Percentiles rank a stretch among this genome's conserved stretches.
These are phyloP conservation scores for Cyclopterus lumpus DNA, from an alignment of 2,797 vertebrate genomes.

Conservation along the genomic window DNA sequence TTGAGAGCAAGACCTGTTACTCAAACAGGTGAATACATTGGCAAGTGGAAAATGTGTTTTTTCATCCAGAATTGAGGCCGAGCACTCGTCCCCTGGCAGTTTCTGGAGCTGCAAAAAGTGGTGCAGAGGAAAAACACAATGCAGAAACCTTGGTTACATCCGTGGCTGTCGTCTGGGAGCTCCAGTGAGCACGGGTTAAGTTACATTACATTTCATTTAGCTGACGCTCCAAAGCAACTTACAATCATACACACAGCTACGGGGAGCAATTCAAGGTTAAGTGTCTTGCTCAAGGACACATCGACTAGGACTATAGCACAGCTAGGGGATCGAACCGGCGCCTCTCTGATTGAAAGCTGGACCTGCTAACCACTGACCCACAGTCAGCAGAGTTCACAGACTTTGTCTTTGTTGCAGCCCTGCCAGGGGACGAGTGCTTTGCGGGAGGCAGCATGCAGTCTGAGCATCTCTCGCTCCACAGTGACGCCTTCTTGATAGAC, in stretches of 20 bases:
- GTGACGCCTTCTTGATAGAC: not conserved
- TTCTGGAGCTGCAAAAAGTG: not conserved
- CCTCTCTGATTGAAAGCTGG: no score
- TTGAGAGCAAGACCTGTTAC: constrained; percentile 2
- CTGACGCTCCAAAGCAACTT: no score
- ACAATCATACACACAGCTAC: no score
- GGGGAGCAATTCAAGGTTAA: no score
- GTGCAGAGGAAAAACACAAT: constrained; percentile 11
- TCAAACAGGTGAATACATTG: not conserved
- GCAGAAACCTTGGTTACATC: constrained; percentile 14
- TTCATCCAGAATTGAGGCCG: not conserved
- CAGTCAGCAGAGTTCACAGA: constrained; percentile 28
- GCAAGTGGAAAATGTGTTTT: not conserved
- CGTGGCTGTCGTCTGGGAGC: constrained; percentile 7
- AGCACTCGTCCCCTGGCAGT: no score
- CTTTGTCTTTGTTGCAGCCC: constrained; percentile 19
- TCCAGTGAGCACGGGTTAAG: constrained; percentile 20
- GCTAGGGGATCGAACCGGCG: no score
- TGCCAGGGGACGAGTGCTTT: not conserved
- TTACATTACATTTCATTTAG: no score
- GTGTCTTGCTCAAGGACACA: no score
- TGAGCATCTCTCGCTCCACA: not conserved
- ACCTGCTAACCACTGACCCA: no score
- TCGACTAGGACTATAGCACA: no score
- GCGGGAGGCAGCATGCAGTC: not conserved